phyloP scores from a whole-genome alignment of 2,888 invertebrate genomes.

The Parnassius glacialis region DNA sequence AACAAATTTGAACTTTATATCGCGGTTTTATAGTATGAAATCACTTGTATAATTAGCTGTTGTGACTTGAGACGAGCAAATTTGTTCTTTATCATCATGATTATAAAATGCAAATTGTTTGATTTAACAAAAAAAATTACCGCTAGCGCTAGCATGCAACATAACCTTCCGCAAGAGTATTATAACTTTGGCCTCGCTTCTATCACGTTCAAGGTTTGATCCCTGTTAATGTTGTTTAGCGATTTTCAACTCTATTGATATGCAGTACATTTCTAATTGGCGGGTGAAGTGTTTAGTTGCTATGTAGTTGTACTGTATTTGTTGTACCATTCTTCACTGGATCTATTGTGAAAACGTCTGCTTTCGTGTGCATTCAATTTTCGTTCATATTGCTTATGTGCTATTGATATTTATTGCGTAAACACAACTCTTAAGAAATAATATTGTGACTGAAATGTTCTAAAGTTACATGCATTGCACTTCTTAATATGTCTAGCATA shows the following conservation, averaged over 20 bases:
- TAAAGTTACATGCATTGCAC: too few species aligned
- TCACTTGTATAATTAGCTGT: background rate
- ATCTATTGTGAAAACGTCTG: background rate
- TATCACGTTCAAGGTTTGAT: slow-evolving; percentile 72
- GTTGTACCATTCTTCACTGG: background rate
- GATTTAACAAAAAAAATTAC: slow-evolving; percentile 10
- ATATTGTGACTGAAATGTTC: too few species aligned
- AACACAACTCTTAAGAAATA: too few species aligned
- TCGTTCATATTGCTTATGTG: background rate
- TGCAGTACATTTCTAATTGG: slow-evolving; percentile 2
- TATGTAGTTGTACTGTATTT: background rate
- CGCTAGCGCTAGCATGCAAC: slow-evolving; percentile 28
- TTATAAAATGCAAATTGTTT: slow-evolving; percentile 2
- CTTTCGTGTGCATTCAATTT: slow-evolving; percentile 1
- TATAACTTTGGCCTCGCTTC: slow-evolving; percentile 55
- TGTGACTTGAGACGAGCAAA: background rate
- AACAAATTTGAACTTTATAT: background rate
- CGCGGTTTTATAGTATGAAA: background rate
- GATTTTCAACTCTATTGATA: slow-evolving; percentile 22
- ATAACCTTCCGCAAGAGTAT: slow-evolving; percentile 58
- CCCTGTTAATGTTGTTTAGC: slow-evolving; percentile 29
- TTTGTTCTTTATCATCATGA: background rate
- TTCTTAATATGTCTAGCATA: too few species aligned
- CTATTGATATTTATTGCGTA: too few species aligned
- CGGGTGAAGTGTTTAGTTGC: background rate